Percentiles rank a stretch among this genome's conserved stretches.
Evolutionary conservation across 2,113 vertebrate species (phyloP).

Genomic region (Vombatus ursinus): DNA sequence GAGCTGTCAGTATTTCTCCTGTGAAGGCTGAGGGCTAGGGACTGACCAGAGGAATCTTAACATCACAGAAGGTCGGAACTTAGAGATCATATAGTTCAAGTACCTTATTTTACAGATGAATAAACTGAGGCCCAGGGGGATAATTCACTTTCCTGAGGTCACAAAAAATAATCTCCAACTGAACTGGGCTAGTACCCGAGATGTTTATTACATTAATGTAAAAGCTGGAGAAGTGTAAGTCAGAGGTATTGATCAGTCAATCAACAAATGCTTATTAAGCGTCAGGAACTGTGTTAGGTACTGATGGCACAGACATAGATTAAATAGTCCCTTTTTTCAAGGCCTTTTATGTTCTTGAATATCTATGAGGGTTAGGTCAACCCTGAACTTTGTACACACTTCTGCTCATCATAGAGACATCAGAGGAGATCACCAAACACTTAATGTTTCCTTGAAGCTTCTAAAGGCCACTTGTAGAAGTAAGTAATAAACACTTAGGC

Average conservation of each 20-base stretch:
- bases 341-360: background rate
- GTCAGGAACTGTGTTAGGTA: background rate
- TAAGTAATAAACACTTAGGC: background rate
- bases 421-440: background rate
- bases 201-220: background rate
- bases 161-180: background rate
- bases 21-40: background rate
- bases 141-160: conserved; percentile 8
- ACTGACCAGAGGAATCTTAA: background rate
- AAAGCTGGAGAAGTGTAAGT: background rate
- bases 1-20: background rate
- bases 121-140: background rate
- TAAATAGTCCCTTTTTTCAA: background rate
- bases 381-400: background rate
- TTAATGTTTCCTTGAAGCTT: background rate
- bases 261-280: background rate
- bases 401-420: background rate
- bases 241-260: background rate
- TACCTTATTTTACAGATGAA: background rate
- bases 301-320: background rate
- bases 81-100: background rate
- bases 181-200: background rate
- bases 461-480: background rate
- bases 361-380: background rate
- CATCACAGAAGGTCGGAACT: background rate